phyloP scores from a whole-genome alignment of 2,113 vertebrate genomes.

The Oreotragus oreotragus region DNA sequence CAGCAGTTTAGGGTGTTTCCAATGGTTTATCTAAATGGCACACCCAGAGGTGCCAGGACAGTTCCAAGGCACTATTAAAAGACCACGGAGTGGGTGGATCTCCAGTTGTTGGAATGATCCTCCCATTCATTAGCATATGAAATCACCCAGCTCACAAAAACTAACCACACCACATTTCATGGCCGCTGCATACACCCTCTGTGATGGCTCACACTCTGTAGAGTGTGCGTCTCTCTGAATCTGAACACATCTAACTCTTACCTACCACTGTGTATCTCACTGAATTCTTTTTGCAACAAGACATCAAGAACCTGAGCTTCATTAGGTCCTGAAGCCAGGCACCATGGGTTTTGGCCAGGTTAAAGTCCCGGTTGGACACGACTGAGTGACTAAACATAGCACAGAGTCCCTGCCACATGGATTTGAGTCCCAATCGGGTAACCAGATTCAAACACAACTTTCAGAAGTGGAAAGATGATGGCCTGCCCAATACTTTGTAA shows the following conservation, averaged over 20 bases:
- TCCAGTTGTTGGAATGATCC: not conserved
- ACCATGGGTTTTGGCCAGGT: not conserved
- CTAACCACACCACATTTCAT: not conserved
- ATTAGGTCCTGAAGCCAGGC: not conserved
- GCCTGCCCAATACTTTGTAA: not conserved
- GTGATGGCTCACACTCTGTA: not conserved
- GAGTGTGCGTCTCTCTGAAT: not conserved
- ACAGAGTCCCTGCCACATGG: not conserved
- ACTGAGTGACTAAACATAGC: not conserved
- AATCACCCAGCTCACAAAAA: not conserved
- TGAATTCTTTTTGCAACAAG: not conserved
- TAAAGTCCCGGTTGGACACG: accelerated
- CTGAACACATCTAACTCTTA: not conserved
- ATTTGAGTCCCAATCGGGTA: not conserved
- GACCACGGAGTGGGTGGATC: not conserved
- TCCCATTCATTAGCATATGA: not conserved
- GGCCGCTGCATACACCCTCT: not conserved
- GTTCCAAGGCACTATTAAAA: not conserved
- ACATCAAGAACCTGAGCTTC: not conserved
- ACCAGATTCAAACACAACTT: not conserved
- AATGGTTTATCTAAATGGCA: not conserved
- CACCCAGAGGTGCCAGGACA: not conserved
- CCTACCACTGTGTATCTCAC: not conserved
- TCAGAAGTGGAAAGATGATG: not conserved
- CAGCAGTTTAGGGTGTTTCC: not conserved